Evolutionary conservation across 1,140 invertebrate genomes (phyloP), one percentile per base, ranked within the genome.

Genomic region (Pseudomyrmex dendroicus): DNA sequence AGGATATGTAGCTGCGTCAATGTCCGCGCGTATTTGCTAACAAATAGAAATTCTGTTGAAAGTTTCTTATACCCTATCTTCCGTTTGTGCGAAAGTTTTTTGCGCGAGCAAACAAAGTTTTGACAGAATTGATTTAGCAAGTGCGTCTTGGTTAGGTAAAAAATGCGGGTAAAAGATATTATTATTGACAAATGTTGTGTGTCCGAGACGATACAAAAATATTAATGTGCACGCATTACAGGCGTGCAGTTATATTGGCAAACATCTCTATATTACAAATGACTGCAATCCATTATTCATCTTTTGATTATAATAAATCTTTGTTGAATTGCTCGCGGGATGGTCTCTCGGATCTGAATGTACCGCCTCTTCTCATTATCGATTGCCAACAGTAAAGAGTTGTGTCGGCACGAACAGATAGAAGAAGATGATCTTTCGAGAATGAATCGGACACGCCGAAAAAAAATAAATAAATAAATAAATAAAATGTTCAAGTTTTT

Each of bases 301-400:
- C 9, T 57, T 68, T 78, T 78, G 35, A 78, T 68, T 68, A 59
- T n/a, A 46, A 48, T 78, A 78, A 78, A 68, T 78, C 44, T 17
- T 13, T 70, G 46, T 48, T 57, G 15, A 68, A 63, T 7, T n/a
- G 50, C 17, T 46, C 13, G 10, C 13, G 10, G 35, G 8, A 56
- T 10, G 35, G 0, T 35, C 5, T 70, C 35, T 56, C 15, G 57
- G 50, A 54, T 44, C 12, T 68, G 8, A 77, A 77, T 4, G 48
- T 0, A 67, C 9, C 25, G 17, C 22, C 50, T 46, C 22, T 12
- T 20, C 7, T 35, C n/a, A 8, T n/a, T n/a, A 8, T 12, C 2
- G 13, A n/a, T 46, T 46, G 5, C 35, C 35, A 35, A 35, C 35
- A 35, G 48, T 48, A 22, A 22, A 62, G 13, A 35, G 2, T 20